Evolutionary conservation across 2,888 invertebrate species (phyloP).

Genomic region (Rhamphomyia laevipes): DNA sequence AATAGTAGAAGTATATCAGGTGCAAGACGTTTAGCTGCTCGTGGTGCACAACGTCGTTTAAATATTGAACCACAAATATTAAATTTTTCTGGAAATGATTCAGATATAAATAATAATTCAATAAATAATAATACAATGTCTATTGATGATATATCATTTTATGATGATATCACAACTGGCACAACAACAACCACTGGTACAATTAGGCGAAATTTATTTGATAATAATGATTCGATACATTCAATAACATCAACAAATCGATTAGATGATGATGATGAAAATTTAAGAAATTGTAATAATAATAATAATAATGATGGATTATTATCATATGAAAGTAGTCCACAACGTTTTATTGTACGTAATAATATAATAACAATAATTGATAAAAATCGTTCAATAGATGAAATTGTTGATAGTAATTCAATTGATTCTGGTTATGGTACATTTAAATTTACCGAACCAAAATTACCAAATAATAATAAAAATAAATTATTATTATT

Average conservation of each 20-base stretch:
- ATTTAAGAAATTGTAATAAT: too few relatives aligned
- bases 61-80: constrained; percentile 5
- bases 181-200: constrained; percentile 14
- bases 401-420: constrained; percentile 41
- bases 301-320: constrained; percentile 15
- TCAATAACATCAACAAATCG: constrained; percentile 11
- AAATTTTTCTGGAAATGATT: neutral
- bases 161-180: constrained; percentile 24
- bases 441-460: constrained; percentile 37
- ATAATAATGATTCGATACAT: neutral
- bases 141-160: constrained; percentile 34
- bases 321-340: constrained; percentile 33
- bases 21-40: too few relatives aligned
- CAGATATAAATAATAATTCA: constrained; percentile 12
- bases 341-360: constrained; percentile 26
- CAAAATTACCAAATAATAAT: constrained; percentile 29
- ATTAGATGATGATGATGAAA: constrained; percentile 19
- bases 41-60: constrained; percentile 1
- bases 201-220: constrained; percentile 10
- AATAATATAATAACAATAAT: constrained; percentile 17
- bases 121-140: constrained; percentile 19
- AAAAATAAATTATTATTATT: too few relatives aligned
- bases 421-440: constrained; percentile 49
- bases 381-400: constrained; percentile 13
- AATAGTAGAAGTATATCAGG: neutral